Evolutionary conservation across 2,888 invertebrate genomes (phyloP).

Genomic region (Leptarthrus brevirostris): DNA sequence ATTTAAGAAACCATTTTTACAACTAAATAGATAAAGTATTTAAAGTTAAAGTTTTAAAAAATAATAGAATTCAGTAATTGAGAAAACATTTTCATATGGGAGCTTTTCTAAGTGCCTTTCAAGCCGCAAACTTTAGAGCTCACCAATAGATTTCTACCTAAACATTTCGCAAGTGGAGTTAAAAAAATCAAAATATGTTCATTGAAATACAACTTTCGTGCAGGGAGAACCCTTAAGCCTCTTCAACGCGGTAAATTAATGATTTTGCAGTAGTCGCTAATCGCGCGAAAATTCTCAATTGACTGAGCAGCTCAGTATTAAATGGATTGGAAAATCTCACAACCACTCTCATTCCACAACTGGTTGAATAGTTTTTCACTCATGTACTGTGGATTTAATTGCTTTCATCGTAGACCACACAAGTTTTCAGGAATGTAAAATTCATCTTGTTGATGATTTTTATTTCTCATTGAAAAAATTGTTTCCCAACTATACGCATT

Average conservation of each 20-base stretch:
- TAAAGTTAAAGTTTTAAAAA: too few species aligned
- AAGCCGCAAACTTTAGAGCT: too few species aligned
- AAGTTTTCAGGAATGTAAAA: slow-evolving; percentile 38
- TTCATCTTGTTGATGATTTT: slow-evolving; percentile 34
- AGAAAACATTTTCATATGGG: too few species aligned
- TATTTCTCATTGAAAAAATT: slow-evolving; percentile 3
- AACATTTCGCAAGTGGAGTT: too few species aligned
- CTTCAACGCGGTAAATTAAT: slow-evolving; percentile 35
- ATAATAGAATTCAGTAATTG: too few species aligned
- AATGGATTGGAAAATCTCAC: slow-evolving; percentile 54
- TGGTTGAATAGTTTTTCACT: slow-evolving; percentile 36
- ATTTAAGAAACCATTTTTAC: too few species aligned
- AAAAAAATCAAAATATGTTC: slow-evolving; percentile 14
- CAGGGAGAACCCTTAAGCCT: not conserved
- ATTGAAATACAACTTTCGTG: slow-evolving; percentile 36
- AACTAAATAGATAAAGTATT: too few species aligned
- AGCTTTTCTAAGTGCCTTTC: too few species aligned
- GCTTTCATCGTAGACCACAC: slow-evolving; percentile 29
- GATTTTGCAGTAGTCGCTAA: slow-evolving; percentile 45
- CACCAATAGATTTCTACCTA: too few species aligned
- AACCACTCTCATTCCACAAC: slow-evolving; percentile 25
- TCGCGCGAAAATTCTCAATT: slow-evolving; percentile 52
- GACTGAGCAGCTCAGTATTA: slow-evolving; percentile 51
- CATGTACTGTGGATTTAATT: slow-evolving; percentile 34
- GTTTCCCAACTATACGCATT: not conserved